Base-by-base conservation (phyloP, 2,113 vertebrate species). In the Tetraodon nigroviridis region DNA sequence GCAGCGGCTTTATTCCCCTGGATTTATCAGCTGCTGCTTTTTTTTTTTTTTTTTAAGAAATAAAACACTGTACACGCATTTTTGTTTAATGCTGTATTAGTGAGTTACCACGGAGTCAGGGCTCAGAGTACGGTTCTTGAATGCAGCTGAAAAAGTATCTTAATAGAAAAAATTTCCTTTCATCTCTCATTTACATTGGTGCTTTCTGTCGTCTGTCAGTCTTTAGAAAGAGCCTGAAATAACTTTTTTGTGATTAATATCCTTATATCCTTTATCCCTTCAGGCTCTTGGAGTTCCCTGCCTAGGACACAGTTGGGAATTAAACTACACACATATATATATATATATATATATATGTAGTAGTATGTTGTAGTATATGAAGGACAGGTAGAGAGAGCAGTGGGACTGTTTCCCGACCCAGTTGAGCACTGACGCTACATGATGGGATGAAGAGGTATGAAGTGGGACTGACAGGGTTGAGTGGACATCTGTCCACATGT, bases 381-480 rank as follows among this genome's bases (percentile, higher is more conserved):
- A 13, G 51, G 22, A 29, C 0, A 2, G 16, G 16, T 12, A 52
- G 16, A 45, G 18, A 64, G 16, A 45, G 18, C 59, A 8, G 7
- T 52, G 20, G 32, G 7, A 51, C 7, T 46, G 20, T 21, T 16
- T 15, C 7, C 49, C 52, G 10, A 18, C 15, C 17, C 12, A 7
- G 7, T 51, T 22, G 4, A 41, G 17, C 58, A 20, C 27, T 5
- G n/a, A 22, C 32, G 37, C 41, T 32, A 6, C 17, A 55, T 14
- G n/a, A 60, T 51, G 55, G n/a, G 21, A n/a, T 24, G 18, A 46
- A 58, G 18, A 47, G 58, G 29, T 7, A 12, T 37, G 8, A 54
- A 10, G 10, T 27, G 54, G 24, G 55, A 50, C 49, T 73, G 52
- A 74, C 21, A 29, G 7, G 50, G 61, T 49, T 71, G 49, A 67